phyloP scores from a whole-genome alignment of 2,797 vertebrate genomes.

The Aplochiton taeniatus region DNA sequence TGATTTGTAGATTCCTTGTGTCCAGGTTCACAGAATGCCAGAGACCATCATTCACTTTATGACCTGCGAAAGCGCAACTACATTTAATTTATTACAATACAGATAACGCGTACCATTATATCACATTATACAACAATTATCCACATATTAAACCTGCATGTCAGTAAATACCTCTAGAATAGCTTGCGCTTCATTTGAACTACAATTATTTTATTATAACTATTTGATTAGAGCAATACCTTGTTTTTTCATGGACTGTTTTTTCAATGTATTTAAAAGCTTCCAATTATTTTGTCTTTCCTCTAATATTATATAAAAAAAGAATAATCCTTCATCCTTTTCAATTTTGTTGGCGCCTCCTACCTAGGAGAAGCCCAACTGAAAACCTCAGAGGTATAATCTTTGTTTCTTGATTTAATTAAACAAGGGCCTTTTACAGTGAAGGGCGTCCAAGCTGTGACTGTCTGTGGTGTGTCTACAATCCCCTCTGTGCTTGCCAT shows the following conservation, averaged over 20 bases:
- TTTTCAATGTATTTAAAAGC: too few relatives aligned
- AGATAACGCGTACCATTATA: too few relatives aligned
- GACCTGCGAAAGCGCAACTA: conserved; percentile 70
- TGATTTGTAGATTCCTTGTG: conserved; percentile 80
- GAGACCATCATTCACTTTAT: conserved; percentile 85
- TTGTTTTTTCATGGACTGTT: too few relatives aligned
- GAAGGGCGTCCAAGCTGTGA: conserved; percentile 55
- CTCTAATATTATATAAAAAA: background rate
- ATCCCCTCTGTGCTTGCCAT: conserved; percentile 59
- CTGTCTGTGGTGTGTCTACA: conserved; percentile 40
- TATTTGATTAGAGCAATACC: too few relatives aligned
- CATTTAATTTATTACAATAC: too few relatives aligned
- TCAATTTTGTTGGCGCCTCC: conserved; percentile 2
- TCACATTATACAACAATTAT: too few relatives aligned
- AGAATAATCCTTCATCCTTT: background rate
- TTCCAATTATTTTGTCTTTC: conserved; percentile 1
- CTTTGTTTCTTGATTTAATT: conserved; percentile 49
- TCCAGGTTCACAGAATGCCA: conserved; percentile 90
- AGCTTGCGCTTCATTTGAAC: too few relatives aligned
- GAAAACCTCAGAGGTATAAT: conserved; percentile 9
- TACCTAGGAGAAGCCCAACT: background rate
- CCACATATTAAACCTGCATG: too few relatives aligned
- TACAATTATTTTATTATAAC: too few relatives aligned
- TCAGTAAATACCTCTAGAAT: too few relatives aligned
- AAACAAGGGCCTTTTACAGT: conserved; percentile 44